Conservation (phyloP, 2,113 vertebrate species). For the Epinephelus moara region DNA sequence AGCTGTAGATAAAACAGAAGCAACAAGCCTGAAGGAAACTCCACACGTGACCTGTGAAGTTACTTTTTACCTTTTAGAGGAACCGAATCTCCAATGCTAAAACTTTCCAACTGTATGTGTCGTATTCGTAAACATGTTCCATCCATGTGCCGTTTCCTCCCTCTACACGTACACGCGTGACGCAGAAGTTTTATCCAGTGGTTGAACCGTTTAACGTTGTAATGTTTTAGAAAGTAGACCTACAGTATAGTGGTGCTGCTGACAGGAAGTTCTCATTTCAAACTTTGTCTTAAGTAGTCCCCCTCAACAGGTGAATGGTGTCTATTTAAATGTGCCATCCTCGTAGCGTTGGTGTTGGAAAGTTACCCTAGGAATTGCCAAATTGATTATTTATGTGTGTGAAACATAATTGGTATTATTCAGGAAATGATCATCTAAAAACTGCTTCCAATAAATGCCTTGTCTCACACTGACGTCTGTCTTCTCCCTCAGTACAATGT, state of each 20-base stretch:
- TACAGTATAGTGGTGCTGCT: conserved; percentile 16
- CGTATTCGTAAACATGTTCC: conserved; percentile 27
- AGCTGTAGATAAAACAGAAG: conserved; percentile 14
- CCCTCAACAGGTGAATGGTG: conserved; percentile 29
- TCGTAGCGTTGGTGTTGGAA: conserved; percentile 44
- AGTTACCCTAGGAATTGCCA: conserved; percentile 41
- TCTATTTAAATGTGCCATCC: conserved; percentile 69
- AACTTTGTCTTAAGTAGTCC: conserved; percentile 27
- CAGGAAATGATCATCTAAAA: conserved; percentile 22
- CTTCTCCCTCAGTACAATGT: conserved; percentile 18
- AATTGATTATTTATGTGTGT: conserved; percentile 49
- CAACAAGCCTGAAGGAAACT: conserved; percentile 35
- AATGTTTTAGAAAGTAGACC: conserved; percentile 52
- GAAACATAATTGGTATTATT: conserved; percentile 44
- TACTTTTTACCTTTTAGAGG: conserved; percentile 62
- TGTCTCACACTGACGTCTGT: conserved; percentile 47
- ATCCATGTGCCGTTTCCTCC: conserved; percentile 13
- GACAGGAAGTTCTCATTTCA: conserved; percentile 33
- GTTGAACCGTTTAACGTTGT: conserved; percentile 14
- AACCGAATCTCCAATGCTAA: conserved; percentile 18
- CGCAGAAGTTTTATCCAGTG: conserved; percentile 36
- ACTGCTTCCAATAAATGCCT: conserved; percentile 67
- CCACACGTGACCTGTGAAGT: conserved; percentile 46
- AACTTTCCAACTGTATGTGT: conserved; percentile 31
- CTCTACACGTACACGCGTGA: conserved; percentile 1